A percentile compares a stretch with the other conserved stretches of the same genome.
Conservation (phyloP, 2,888 invertebrate genomes). For the Plemyria rubiginata region DNA sequence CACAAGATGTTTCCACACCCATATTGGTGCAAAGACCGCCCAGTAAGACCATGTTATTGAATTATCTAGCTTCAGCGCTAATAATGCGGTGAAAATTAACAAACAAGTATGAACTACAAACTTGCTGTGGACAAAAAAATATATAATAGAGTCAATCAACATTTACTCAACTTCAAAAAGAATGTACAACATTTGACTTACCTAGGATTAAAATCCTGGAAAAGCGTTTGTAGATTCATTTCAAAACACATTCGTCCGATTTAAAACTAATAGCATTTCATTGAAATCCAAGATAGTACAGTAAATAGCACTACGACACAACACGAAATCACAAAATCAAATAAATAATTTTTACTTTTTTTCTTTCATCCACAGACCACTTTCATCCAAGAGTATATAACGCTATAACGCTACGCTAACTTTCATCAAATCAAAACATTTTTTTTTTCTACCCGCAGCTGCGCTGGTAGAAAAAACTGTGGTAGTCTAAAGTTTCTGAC, state of each 20-base stretch:
- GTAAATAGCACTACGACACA: conserved; percentile 9
- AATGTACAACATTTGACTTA: conserved; percentile 57
- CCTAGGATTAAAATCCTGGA: conserved; percentile 97
- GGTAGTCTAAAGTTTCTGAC: too few relatives aligned
- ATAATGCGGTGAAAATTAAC: conserved; percentile 94
- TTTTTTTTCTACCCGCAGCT: too few relatives aligned
- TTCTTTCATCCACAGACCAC: too few relatives aligned
- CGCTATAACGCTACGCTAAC: too few relatives aligned
- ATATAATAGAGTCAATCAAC: not conserved
- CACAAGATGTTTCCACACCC: conserved; percentile 98
- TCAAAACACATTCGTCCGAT: conserved; percentile 74
- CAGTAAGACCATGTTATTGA: conserved; percentile 97
- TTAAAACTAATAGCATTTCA: conserved; percentile 57
- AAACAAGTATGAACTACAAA: conserved; percentile 98
- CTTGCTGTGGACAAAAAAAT: conserved; percentile 90
- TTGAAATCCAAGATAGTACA: conserved; percentile 21
- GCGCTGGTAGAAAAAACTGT: too few relatives aligned
- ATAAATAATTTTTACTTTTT: too few relatives aligned
- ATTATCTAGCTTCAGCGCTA: conserved; percentile 95
- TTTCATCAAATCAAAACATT: too few relatives aligned
- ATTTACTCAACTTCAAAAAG: too few relatives aligned
- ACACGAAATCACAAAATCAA: not conserved
- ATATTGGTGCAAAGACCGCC: conserved; percentile 98
- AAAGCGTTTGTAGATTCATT: conserved; percentile 95
- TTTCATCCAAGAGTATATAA: too few relatives aligned